These are phyloP conservation scores for Coracias cyanogaster DNA, from an alignment of 2,797 vertebrate species.

Conservation along the genomic window DNA sequence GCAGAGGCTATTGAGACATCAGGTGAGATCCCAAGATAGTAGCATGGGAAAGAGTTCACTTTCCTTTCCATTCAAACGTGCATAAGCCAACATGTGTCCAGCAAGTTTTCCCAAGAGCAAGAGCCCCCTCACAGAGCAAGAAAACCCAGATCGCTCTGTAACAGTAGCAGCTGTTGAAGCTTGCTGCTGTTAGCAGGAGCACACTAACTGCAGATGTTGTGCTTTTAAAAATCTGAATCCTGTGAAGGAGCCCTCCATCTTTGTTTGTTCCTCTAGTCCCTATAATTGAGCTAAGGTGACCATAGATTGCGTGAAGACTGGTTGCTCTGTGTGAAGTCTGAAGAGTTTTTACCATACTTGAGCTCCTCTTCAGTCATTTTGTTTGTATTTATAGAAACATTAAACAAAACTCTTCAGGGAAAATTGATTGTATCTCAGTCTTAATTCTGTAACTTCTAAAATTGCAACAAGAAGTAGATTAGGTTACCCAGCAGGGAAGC, in stretches of 20 bases:
- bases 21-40: neutral
- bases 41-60: neutral
- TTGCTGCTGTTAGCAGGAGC: neutral
- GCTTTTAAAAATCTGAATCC: neutral
- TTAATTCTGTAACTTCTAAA: slow-evolving; percentile 12
- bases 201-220: neutral
- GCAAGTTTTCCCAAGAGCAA: neutral
- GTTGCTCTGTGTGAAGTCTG: neutral
- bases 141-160: neutral
- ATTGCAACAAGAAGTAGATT: neutral
- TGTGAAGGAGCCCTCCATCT: neutral
- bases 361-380: neutral
- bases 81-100: neutral
- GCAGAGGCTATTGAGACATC: neutral
- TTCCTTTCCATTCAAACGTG: neutral
- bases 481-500: neutral
- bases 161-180: neutral
- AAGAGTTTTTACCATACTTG: neutral
- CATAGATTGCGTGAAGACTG: neutral
- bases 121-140: neutral
- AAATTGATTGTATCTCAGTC: neutral
- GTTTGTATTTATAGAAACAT: slow-evolving; percentile 2
- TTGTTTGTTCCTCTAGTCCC: neutral
- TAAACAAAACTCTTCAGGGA: neutral
- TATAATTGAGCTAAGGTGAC: neutral